These are phyloP conservation scores for Eciton burchellii DNA, from an alignment of 1,140 invertebrate genomes.

Conservation along the genomic window DNA sequence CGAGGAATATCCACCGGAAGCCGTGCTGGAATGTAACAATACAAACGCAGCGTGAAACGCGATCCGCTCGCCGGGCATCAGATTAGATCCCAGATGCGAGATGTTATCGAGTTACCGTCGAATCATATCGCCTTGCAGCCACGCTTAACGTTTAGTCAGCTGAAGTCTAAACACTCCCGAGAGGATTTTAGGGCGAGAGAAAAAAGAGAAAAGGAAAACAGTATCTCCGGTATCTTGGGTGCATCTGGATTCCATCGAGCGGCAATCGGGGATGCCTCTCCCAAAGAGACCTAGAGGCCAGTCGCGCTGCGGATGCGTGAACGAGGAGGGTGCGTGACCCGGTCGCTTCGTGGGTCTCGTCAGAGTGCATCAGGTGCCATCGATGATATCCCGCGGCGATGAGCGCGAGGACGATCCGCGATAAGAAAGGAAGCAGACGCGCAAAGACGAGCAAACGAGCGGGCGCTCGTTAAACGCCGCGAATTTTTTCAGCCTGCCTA, in stretches of 20 bases:
- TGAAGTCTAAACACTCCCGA: not conserved
- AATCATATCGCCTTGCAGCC: not conserved
- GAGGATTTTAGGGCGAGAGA: not conserved
- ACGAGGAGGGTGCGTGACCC: slow-evolving; percentile 36
- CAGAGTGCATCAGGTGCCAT: slow-evolving; percentile 52
- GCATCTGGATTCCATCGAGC: slow-evolving; percentile 23
- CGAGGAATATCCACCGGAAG: slow-evolving; percentile 14
- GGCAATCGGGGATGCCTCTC: not conserved
- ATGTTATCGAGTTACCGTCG: not conserved
- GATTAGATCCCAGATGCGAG: not conserved
- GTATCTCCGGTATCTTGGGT: not conserved
- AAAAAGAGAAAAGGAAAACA: not conserved
- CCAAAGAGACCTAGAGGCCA: not conserved
- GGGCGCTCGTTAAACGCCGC: slow-evolving; percentile 66
- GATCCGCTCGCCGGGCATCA: not conserved
- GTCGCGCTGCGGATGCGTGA: not conserved
- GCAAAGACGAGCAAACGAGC: slow-evolving; percentile 48
- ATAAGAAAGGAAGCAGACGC: slow-evolving; percentile 35
- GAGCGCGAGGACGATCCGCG: slow-evolving; percentile 15
- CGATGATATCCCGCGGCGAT: slow-evolving; percentile 31
- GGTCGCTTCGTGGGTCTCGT: slow-evolving; percentile 57
- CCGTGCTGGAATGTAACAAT: not conserved
- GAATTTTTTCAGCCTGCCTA: slow-evolving; percentile 71
- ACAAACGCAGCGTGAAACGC: not conserved
- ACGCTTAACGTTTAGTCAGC: not conserved